Base-by-base conservation (phyloP, 1,140 invertebrate genomes). In the Paramacrobiotus metropolitanus region DNA sequence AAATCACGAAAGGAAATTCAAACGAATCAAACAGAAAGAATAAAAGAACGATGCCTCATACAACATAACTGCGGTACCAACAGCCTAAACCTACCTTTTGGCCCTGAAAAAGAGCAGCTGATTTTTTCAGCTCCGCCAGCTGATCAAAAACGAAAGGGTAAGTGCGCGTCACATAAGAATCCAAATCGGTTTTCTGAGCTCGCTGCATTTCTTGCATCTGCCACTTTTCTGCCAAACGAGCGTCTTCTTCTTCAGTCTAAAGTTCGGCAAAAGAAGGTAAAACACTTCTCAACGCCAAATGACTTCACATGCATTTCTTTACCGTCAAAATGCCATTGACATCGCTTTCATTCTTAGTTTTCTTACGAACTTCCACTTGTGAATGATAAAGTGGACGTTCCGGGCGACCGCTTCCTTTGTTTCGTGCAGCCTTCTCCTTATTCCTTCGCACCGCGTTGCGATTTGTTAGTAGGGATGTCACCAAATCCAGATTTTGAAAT, bases 141-240 rank as follows among this genome's bases (percentile, higher is more conserved):
- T 44, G 30, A 29, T 61, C 60, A 21, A 44, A 61, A 34, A 61
- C 60, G 31, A 21, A 48, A 4, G 60, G 60, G 29, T 1, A 61
- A 2, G 21, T 2, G 15, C 21, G 4, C 20, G 20, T 44, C n/a
- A 21, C 30, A 18, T 34, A 20, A 0, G 9, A 2, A 15, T 29
- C 30, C 44, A 24, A 9, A n/a, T 21, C 21, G 20, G 21, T 21
- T 24, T 29, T 15, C 60, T 61, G 30, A 4, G 31, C 21, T 21
- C n/a, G 21, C 44, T 29, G 9, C 20, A 61, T 21, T 28, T 61
- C 31, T 40, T 40, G 21, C 4, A 21, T 21, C 2, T 40, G 24
- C 30, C 21, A 21, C 21, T 61, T n/a, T 4, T 2, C 21, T n/a
- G 60, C 30, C 21, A 20, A 44, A 28, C 44, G 15, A 15, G 15